A percentile compares a stretch with the other conserved stretches of the same genome.
These are phyloP conservation scores for Isaurus tuberculatus DNA, from an alignment of 92 coral and sea anemone genomes.

Conservation along the genomic window DNA sequence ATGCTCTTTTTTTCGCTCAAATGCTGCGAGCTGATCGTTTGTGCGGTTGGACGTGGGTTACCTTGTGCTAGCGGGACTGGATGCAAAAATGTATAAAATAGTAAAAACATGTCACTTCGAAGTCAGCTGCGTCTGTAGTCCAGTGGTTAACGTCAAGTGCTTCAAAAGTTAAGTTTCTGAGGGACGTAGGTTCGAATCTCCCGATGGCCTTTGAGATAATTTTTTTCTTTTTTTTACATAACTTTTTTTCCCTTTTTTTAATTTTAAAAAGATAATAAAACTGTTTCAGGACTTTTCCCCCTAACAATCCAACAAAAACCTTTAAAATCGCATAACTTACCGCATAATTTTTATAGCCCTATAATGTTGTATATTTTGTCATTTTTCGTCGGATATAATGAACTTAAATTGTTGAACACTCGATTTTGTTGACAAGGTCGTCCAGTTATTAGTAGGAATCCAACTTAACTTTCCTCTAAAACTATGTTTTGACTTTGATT, in stretches of 20 bases:
- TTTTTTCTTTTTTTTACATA: neutral
- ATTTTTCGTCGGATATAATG: neutral
- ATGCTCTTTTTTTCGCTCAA: no score
- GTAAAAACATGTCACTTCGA: neutral
- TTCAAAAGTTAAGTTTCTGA: no score
- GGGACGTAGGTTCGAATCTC: neutral
- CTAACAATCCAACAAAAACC: neutral
- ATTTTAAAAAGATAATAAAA: neutral
- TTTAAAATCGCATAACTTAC: no score
- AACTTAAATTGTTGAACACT: conserved; percentile 12
- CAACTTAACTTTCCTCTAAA: conserved; percentile 6
- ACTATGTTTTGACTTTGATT: neutral
- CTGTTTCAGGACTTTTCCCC: neutral
- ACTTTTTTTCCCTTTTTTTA: neutral
- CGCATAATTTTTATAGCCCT: no score
- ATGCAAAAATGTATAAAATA: neutral
- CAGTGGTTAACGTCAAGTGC: neutral
- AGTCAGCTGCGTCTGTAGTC: neutral
- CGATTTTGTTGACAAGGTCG: neutral
- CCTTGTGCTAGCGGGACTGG: no score
- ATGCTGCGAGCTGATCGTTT: no score
- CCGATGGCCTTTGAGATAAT: neutral
- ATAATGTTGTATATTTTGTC: no score
- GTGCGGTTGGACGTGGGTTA: no score
- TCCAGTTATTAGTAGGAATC: conserved; percentile 14